A percentile compares a stretch with the other conserved stretches of the same genome.
Conservation (phyloP, 2,797 vertebrate species). For the Typhlichthys subterraneus region DNA sequence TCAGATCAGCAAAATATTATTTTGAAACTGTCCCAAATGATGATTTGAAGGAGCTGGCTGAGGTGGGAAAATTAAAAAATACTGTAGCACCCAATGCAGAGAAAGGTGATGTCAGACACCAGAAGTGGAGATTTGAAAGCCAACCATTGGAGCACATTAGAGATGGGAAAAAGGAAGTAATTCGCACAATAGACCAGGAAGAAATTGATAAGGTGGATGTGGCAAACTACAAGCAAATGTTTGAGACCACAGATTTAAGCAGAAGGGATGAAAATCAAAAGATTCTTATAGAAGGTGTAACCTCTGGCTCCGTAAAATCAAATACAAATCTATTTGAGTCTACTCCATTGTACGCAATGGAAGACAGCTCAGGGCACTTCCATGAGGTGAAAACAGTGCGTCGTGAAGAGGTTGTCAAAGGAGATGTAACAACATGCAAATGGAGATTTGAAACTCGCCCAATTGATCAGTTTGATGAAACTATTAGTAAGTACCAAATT, state of each 20-base stretch:
- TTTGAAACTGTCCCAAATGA: slow-evolving; percentile 88
- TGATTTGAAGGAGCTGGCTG: slow-evolving; percentile 82
- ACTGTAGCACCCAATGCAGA: slow-evolving; percentile 80
- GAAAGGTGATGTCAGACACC: slow-evolving; percentile 88
- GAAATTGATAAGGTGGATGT: slow-evolving; percentile 89
- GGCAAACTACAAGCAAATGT: slow-evolving; percentile 83
- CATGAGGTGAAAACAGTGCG: slow-evolving; percentile 90
- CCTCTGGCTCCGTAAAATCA: slow-evolving; percentile 83
- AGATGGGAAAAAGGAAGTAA: slow-evolving; percentile 83
- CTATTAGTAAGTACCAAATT: slow-evolving; percentile 84
- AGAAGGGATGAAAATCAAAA: slow-evolving; percentile 79
- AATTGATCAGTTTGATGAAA: slow-evolving; percentile 91
- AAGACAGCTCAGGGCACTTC: slow-evolving; percentile 87
- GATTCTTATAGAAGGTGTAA: slow-evolving; percentile 85
- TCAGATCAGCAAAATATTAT: slow-evolving; percentile 85
- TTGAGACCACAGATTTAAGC: slow-evolving; percentile 84
- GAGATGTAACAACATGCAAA: slow-evolving; percentile 87
- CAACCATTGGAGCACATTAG: slow-evolving; percentile 88
- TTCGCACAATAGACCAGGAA: slow-evolving; percentile 84
- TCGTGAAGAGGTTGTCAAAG: slow-evolving; percentile 89
- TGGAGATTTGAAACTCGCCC: slow-evolving; percentile 96
- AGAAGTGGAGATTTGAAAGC: slow-evolving; percentile 91
- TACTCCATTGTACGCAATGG: slow-evolving; percentile 85
- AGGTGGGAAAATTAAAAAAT: slow-evolving; percentile 86
- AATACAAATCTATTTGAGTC: slow-evolving; percentile 91